Conservation (phyloP, 1,140 invertebrate genomes). For the Sinella curviseta region DNA sequence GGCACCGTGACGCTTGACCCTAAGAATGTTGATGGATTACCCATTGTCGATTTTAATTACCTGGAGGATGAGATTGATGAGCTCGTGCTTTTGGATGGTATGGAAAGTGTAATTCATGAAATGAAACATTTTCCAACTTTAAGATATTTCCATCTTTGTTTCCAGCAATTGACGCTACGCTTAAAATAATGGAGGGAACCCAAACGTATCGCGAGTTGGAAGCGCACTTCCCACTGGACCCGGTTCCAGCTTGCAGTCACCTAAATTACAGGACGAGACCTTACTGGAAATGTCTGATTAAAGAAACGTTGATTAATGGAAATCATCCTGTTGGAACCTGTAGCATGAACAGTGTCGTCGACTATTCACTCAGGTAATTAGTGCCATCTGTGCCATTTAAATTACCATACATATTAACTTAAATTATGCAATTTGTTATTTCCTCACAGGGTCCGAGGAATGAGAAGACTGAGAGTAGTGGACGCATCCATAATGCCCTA, state of each 20-base stretch:
- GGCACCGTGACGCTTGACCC: not conserved
- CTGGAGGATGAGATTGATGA: not conserved
- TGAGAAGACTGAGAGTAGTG: too few species aligned
- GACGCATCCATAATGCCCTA: too few species aligned
- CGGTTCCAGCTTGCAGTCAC: not conserved
- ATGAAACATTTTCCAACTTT: too few species aligned
- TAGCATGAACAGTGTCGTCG: not conserved
- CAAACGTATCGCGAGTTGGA: not conserved
- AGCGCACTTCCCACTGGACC: not conserved
- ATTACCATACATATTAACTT: too few species aligned
- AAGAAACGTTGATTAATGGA: not conserved
- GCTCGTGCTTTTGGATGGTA: not conserved
- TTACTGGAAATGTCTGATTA: not conserved
- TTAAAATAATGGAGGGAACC: not conserved
- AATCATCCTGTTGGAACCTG: not conserved
- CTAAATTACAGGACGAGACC: not conserved
- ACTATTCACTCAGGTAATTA: not conserved
- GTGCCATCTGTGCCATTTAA: too few species aligned
- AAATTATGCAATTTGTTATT: too few species aligned
- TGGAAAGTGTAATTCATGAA: too few species aligned
- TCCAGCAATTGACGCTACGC: not conserved
- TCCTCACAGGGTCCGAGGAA: too few species aligned
- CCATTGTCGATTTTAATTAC: slow-evolving; percentile 6
- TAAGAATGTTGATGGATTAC: not conserved
- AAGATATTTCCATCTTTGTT: not conserved